A percentile compares a stretch with the other conserved stretches of the same genome.
phyloP scores from a whole-genome alignment of 2,888 invertebrate species.

The Hermaeophaga mercurialis region DNA sequence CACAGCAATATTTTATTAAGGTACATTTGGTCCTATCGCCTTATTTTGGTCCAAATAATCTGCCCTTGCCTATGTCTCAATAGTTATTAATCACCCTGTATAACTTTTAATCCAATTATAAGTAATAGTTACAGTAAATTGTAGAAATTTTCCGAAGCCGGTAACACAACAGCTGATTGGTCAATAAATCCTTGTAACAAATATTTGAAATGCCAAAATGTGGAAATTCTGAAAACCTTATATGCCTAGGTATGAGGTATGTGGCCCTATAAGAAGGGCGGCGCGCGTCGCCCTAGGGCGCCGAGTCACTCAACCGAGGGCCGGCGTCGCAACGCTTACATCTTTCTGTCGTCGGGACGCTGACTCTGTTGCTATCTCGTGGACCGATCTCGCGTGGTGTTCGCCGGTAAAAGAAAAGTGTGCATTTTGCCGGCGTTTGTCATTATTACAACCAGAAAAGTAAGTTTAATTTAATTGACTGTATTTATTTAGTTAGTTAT shows the following conservation, averaged over 20 bases:
- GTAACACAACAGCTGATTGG: too few species aligned
- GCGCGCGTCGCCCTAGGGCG: conserved; percentile 18
- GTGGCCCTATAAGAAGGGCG: conserved; percentile 2
- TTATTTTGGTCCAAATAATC: too few species aligned
- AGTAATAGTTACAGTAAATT: too few species aligned
- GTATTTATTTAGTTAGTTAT: not conserved
- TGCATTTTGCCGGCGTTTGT: conserved; percentile 15
- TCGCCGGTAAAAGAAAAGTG: conserved; percentile 13
- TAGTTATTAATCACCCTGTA: too few species aligned
- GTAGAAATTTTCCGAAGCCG: too few species aligned
- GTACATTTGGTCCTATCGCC: too few species aligned
- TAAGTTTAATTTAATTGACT: conserved; percentile 1
- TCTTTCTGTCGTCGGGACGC: conserved; percentile 44
- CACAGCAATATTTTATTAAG: too few species aligned
- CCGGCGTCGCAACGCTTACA: conserved; percentile 42
- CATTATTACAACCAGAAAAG: conserved; percentile 5
- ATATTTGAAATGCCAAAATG: too few species aligned
- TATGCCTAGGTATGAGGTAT: not conserved
- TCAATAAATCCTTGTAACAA: too few species aligned
- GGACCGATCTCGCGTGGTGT: conserved; percentile 25
- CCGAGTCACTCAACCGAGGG: conserved; percentile 11
- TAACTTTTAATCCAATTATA: too few species aligned
- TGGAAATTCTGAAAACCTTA: too few species aligned
- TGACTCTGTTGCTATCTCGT: conserved; percentile 35
- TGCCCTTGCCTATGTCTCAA: too few species aligned